These are phyloP conservation scores for Dermatophagoides farinae DNA, from an alignment of 1,140 invertebrate genomes.

Conservation along the genomic window DNA sequence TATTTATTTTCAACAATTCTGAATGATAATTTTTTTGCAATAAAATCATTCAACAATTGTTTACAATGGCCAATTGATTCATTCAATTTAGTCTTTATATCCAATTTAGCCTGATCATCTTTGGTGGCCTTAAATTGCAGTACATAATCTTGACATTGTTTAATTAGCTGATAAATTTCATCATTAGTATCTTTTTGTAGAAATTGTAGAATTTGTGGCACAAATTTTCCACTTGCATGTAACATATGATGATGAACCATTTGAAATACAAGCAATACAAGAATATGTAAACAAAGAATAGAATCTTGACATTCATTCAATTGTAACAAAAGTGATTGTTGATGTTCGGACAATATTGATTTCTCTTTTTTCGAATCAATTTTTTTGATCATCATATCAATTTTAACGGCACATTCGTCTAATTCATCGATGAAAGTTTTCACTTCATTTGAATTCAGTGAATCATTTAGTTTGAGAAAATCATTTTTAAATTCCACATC, in stretches of 20 bases:
- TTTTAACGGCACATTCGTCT: slow-evolving; percentile 38
- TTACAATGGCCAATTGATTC: neutral
- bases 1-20: no score
- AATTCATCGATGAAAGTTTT: slow-evolving; percentile 54
- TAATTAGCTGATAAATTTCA: slow-evolving; percentile 38
- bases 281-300: slow-evolving; percentile 60
- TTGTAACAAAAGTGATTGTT: slow-evolving; percentile 56
- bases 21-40: no score
- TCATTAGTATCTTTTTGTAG: slow-evolving; percentile 43
- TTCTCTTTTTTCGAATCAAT: slow-evolving; percentile 68
- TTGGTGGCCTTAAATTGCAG: slow-evolving; percentile 36
- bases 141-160: slow-evolving; percentile 48
- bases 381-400: slow-evolving; percentile 67
- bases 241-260: slow-evolving; percentile 50
- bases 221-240: slow-evolving; percentile 73
- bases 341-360: slow-evolving; percentile 47
- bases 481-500: slow-evolving; percentile 38
- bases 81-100: slow-evolving; percentile 20
- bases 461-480: slow-evolving; percentile 25
- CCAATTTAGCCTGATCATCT: slow-evolving; percentile 26
- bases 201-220: slow-evolving; percentile 51
- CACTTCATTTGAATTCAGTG: slow-evolving; percentile 26
- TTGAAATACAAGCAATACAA: slow-evolving; percentile 57
- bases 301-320: slow-evolving; percentile 45
- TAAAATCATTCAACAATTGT: no score